Percentiles rank a stretch among this genome's conserved stretches.
phyloP scores from a whole-genome alignment of 2,888 invertebrate species.

The Dioctria rufipes region DNA sequence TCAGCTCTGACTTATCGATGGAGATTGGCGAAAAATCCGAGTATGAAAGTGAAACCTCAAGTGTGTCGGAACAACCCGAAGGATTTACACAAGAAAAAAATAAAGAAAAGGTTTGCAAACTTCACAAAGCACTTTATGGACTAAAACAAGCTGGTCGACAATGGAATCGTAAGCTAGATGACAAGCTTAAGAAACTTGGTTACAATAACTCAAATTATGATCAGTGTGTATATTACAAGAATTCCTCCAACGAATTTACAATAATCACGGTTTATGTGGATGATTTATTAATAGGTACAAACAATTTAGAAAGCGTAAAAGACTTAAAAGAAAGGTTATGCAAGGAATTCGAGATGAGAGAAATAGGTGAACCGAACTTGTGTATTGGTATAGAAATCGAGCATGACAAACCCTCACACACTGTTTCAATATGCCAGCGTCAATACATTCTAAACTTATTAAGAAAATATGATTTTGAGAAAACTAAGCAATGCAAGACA shows the following conservation, averaged over 20 bases:
- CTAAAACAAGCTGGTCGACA: slow-evolving; percentile 61
- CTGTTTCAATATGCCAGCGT: background rate
- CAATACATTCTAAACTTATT: too few relatives aligned
- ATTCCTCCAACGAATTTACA: too few relatives aligned
- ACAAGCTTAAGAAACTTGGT: slow-evolving; percentile 56
- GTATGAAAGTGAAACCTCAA: too few relatives aligned
- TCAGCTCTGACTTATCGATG: too few relatives aligned
- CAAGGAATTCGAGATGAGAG: background rate
- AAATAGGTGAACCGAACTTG: background rate
- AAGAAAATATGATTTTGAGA: too few relatives aligned
- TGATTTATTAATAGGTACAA: too few relatives aligned
- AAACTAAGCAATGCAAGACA: too few relatives aligned
- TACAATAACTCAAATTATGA: slow-evolving; percentile 55
- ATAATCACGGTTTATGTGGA: too few relatives aligned
- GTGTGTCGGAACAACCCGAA: background rate
- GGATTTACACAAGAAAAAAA: background rate
- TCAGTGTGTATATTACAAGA: background rate
- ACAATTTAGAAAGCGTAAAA: too few relatives aligned
- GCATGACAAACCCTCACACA: background rate
- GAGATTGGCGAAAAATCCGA: too few relatives aligned
- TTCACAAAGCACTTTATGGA: slow-evolving; percentile 61
- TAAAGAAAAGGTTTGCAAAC: slow-evolving; percentile 55
- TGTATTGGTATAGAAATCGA: background rate
- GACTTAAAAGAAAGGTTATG: too few relatives aligned
- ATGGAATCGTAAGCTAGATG: slow-evolving; percentile 60